phyloP scores from a whole-genome alignment of 2,888 invertebrate species.

The Mimumesa dahlbomi region DNA sequence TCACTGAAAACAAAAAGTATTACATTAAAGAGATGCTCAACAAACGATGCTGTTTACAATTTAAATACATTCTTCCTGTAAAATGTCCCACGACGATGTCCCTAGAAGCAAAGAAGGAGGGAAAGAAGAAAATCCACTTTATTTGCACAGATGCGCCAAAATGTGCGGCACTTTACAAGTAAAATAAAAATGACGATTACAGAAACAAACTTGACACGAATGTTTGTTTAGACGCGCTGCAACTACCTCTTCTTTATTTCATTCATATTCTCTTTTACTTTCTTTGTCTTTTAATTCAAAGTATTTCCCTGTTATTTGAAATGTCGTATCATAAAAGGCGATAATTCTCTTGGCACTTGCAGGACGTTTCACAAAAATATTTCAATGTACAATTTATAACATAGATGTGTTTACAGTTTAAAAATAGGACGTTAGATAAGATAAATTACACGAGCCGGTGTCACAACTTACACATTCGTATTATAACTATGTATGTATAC shows the following conservation, averaged over 20 bases:
- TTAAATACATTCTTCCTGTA: constrained; percentile 56
- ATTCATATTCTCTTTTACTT: not conserved
- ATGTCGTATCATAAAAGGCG: not conserved
- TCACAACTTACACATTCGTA: constrained; percentile 55
- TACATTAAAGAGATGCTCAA: constrained; percentile 62
- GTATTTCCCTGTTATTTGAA: too few species aligned
- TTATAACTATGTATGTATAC: constrained; percentile 35
- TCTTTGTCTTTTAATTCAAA: too few species aligned
- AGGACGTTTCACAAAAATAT: constrained; percentile 56
- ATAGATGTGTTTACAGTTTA: constrained; percentile 19
- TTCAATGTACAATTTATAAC: constrained; percentile 40
- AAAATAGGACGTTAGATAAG: constrained; percentile 16
- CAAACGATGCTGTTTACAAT: constrained; percentile 55
- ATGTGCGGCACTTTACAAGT: constrained; percentile 34
- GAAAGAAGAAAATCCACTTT: constrained; percentile 50
- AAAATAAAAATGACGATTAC: constrained; percentile 34
- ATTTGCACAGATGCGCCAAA: constrained; percentile 50
- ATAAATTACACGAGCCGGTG: constrained; percentile 38
- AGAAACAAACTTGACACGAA: constrained; percentile 23
- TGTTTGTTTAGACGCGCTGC: constrained; percentile 36
- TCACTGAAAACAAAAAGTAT: constrained; percentile 77
- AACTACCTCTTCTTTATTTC: constrained; percentile 20
- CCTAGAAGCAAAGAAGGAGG: constrained; percentile 44
- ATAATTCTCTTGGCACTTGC: constrained; percentile 24
- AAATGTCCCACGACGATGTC: constrained; percentile 59